Percentiles rank a stretch among this genome's conserved stretches.
phyloP scores from a whole-genome alignment of 2,888 invertebrate genomes.

The Griposia aprilina region DNA sequence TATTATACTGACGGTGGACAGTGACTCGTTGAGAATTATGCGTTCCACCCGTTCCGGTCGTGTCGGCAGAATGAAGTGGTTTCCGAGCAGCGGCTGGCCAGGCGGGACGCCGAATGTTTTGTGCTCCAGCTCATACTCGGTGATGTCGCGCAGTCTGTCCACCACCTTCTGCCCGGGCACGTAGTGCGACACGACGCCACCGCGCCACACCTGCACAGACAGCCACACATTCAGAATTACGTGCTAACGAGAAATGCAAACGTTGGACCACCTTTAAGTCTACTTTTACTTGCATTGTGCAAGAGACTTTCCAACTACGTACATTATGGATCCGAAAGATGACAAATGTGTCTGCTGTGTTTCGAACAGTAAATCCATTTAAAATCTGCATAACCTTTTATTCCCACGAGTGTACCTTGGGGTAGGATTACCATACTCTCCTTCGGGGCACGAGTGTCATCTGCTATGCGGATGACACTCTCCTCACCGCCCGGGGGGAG shows the following conservation, averaged over 20 bases:
- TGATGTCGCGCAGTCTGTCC: slow-evolving; percentile 84
- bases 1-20: slow-evolving; percentile 83
- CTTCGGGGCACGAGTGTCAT: too few species aligned
- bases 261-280: background rate
- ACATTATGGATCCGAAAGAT: background rate
- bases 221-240: background rate
- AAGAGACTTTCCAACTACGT: background rate
- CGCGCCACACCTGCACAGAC: slow-evolving; percentile 84
- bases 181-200: slow-evolving; percentile 87
- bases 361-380: background rate
- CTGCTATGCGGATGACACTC: too few species aligned
- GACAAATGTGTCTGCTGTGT: background rate
- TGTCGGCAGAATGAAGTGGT: slow-evolving; percentile 89
- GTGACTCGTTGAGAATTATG: slow-evolving; percentile 91
- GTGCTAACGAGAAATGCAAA: background rate
- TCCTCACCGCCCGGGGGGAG: too few species aligned
- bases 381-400: background rate
- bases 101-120: slow-evolving; percentile 90
- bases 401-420: background rate
- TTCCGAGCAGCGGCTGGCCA: slow-evolving; percentile 90
- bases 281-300: background rate
- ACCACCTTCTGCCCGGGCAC: slow-evolving; percentile 87
- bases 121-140: slow-evolving; percentile 82
- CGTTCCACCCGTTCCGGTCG: slow-evolving; percentile 87
- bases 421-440: too few species aligned